Conservation (phyloP, 2,888 invertebrate genomes). For the Ornithoptera priamus region DNA sequence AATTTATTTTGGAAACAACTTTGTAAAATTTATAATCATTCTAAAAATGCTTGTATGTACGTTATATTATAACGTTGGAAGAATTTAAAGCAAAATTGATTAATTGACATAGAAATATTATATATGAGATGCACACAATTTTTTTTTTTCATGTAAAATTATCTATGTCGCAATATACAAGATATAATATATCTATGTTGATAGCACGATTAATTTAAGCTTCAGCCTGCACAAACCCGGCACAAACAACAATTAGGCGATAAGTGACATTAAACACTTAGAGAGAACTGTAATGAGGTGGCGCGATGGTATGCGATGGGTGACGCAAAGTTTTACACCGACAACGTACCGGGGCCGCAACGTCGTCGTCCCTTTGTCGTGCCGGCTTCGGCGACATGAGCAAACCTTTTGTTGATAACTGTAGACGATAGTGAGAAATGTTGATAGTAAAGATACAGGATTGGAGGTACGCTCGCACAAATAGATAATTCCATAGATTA, state of each 20-base stretch:
- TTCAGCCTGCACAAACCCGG: constrained; percentile 22
- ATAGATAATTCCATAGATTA: constrained; percentile 11
- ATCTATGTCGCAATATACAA: not conserved
- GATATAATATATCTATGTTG: constrained; percentile 24
- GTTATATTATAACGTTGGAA: too few species aligned
- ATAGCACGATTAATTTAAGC: constrained; percentile 19
- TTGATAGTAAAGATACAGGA: constrained; percentile 33
- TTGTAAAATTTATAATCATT: too few species aligned
- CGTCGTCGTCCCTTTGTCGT: constrained; percentile 56
- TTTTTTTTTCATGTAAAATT: not conserved
- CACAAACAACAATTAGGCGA: constrained; percentile 18
- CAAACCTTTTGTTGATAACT: constrained; percentile 71
- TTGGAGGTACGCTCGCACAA: not conserved
- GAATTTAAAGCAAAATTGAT: not conserved
- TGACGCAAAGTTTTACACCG: constrained; percentile 41
- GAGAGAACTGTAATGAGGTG: constrained; percentile 16
- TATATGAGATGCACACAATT: not conserved
- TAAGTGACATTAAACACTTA: constrained; percentile 21
- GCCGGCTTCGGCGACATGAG: constrained; percentile 63
- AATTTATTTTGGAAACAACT: too few species aligned
- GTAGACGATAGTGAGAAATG: constrained; percentile 53
- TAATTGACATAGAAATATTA: constrained; percentile 25
- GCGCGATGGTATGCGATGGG: constrained; percentile 22
- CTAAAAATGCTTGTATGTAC: too few species aligned
- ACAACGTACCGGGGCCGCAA: constrained; percentile 62